A percentile compares a stretch with the other conserved stretches of the same genome.
phyloP scores from a whole-genome alignment of 1,140 invertebrate species.

The Procambarus virginalis region DNA sequence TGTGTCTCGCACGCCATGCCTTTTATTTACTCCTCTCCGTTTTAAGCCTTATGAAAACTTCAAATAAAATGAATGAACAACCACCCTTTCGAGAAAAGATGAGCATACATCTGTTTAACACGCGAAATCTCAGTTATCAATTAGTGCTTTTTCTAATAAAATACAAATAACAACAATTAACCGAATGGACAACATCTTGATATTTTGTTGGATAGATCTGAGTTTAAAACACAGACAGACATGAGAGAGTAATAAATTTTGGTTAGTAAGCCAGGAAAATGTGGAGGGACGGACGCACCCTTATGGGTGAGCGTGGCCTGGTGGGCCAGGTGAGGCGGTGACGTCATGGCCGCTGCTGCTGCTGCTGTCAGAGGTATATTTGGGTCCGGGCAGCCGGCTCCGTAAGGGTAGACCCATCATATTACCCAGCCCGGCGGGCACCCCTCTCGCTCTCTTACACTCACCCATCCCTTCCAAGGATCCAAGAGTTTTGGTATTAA shows the following conservation, averaged over 20 bases:
- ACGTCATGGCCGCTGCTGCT: slow-evolving; percentile 35
- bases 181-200: background rate
- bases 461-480: background rate
- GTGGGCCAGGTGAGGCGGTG: slow-evolving; percentile 53
- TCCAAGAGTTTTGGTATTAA: background rate
- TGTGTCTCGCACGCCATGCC: background rate
- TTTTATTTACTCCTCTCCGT: background rate
- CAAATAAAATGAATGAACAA: background rate
- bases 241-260: background rate
- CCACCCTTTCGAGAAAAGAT: background rate
- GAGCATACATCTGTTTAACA: background rate
- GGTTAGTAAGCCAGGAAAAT: background rate
- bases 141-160: too few species aligned
- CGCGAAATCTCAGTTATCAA: too few species aligned
- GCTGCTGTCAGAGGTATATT: slow-evolving; percentile 61
- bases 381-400: slow-evolving; percentile 31
- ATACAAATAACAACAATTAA: background rate
- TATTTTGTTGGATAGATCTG: background rate
- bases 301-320: background rate
- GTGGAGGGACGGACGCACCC: slow-evolving; percentile 3
- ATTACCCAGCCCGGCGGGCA: background rate
- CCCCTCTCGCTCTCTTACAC: background rate
- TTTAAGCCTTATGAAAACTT: background rate
- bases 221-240: background rate
- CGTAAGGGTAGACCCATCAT: slow-evolving; percentile 8